Percentiles rank a stretch among this genome's conserved stretches.
Conservation (phyloP, 1,140 invertebrate species). For the Idris sp. region DNA sequence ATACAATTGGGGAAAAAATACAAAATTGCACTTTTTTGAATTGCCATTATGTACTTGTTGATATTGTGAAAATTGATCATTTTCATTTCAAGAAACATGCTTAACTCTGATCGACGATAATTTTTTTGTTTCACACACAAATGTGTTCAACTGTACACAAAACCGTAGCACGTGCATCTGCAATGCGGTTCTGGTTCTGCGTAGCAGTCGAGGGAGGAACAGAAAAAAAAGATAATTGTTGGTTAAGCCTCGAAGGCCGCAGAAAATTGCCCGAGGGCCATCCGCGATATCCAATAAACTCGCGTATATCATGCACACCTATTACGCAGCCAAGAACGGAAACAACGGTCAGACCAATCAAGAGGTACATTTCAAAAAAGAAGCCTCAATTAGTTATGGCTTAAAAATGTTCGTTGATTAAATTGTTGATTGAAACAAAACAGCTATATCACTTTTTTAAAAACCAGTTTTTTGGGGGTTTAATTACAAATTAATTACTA, state of each 20-base stretch:
- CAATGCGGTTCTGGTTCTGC: conserved; percentile 64
- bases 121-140: background rate
- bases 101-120: too few relatives aligned
- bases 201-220: conserved; percentile 37
- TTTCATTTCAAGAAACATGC: too few relatives aligned
- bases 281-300: conserved; percentile 43
- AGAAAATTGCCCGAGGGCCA: conserved; percentile 53
- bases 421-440: too few relatives aligned
- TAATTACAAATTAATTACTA: too few relatives aligned
- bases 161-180: conserved; percentile 62
- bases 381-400: too few relatives aligned
- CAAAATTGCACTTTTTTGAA: too few relatives aligned
- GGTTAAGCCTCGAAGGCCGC: conserved; percentile 43
- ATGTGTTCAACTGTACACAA: conserved; percentile 5
- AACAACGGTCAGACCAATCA: conserved; percentile 11
- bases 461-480: too few relatives aligned
- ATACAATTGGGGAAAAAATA: too few relatives aligned
- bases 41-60: too few relatives aligned
- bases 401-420: too few relatives aligned
- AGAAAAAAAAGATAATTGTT: conserved; percentile 64
- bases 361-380: background rate
- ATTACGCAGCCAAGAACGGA: conserved; percentile 23
- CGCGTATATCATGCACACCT: conserved; percentile 23
- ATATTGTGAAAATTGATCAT: too few relatives aligned
- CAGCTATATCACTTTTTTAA: too few relatives aligned